Conservation (phyloP, 2,797 vertebrate genomes). For the Meda fulgida region DNA sequence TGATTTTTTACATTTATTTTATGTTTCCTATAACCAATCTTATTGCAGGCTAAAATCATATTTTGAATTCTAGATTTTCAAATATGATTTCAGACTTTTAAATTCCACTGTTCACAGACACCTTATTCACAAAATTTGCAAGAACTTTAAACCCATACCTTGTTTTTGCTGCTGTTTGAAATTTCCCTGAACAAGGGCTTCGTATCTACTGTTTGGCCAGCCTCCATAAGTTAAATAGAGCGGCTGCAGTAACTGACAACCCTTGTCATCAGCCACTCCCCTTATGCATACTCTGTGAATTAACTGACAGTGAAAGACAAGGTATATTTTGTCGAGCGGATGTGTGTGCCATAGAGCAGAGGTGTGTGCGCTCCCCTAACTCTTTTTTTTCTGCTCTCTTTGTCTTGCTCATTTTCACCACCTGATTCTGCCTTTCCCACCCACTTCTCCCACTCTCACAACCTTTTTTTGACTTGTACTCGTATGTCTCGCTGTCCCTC, state of each 20-base stretch:
- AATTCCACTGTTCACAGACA: neutral
- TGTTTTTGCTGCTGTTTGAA: neutral
- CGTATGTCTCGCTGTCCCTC: slow-evolving; percentile 3
- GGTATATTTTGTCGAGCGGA: slow-evolving; percentile 38
- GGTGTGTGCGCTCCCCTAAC: slow-evolving; percentile 48
- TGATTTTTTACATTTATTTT: neutral
- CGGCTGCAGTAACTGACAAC: slow-evolving; percentile 35
- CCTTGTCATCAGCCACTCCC: slow-evolving; percentile 51
- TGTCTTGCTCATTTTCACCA: slow-evolving; percentile 30
- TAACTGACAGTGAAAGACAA: slow-evolving; percentile 61
- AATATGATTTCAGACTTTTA: neutral
- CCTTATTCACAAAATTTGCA: neutral
- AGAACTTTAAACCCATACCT: neutral
- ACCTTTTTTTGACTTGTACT: slow-evolving; percentile 4
- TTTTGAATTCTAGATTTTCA: neutral
- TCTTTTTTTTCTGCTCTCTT: slow-evolving; percentile 53
- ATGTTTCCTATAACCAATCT: neutral
- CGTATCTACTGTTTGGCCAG: slow-evolving; percentile 45
- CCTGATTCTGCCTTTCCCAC: slow-evolving; percentile 64
- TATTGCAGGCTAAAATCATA: slow-evolving; percentile 17
- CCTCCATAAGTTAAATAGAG: slow-evolving; percentile 47
- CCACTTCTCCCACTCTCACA: slow-evolving; percentile 69
- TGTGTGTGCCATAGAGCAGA: slow-evolving; percentile 53
- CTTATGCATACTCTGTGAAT: slow-evolving; percentile 48
- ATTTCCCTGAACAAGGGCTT: neutral